Evolutionary conservation across 2,113 vertebrate species (phyloP).

Genomic region (Lamprologus tigripictilis): DNA sequence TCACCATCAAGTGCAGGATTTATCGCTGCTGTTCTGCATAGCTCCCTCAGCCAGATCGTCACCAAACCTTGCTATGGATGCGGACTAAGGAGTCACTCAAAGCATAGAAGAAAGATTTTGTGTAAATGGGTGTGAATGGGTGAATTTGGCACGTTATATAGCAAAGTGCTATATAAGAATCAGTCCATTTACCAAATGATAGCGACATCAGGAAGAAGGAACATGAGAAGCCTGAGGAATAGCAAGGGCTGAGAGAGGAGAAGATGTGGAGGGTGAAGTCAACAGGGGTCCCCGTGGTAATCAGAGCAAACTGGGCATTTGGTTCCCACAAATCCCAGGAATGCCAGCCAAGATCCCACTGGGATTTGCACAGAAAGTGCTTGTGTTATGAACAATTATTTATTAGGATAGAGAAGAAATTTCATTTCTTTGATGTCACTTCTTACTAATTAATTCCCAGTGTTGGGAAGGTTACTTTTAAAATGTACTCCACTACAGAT

Average conservation of each 20-base stretch:
- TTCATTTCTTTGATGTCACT: neutral
- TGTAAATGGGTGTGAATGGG: neutral
- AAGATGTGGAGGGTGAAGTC: neutral
- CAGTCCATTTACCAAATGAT: neutral
- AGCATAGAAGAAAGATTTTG: neutral
- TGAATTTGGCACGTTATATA: neutral
- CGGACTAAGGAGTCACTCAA: neutral
- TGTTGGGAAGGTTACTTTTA: neutral
- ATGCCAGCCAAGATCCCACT: neutral
- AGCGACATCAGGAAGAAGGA: neutral
- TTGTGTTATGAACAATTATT: neutral
- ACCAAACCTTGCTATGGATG: neutral
- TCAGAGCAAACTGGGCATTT: neutral
- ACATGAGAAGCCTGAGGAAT: neutral
- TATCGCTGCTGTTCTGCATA: neutral
- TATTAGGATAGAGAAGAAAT: neutral
- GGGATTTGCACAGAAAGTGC: neutral
- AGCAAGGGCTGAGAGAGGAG: neutral
- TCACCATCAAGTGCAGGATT: neutral
- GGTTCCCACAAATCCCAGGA: neutral
- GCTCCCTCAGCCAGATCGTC: neutral
- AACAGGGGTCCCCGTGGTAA: neutral
- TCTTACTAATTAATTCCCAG: neutral
- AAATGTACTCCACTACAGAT: neutral
- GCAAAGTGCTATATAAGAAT: neutral